phyloP scores from a whole-genome alignment of 2,113 vertebrate species.

The Agelaius phoeniceus region DNA sequence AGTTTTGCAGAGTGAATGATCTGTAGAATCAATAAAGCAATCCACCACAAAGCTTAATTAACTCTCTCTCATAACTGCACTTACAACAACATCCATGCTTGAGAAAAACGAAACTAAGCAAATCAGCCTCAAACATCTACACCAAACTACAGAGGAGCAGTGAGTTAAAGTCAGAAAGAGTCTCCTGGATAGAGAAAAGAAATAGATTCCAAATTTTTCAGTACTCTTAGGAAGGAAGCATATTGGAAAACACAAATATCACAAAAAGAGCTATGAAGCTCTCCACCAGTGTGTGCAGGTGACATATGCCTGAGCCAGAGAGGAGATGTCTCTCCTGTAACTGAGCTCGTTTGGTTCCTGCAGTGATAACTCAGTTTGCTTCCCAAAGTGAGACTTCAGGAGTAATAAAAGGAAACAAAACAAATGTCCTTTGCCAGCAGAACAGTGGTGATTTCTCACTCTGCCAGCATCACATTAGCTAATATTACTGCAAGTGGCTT shows the following conservation, averaged over 20 bases:
- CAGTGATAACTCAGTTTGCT: background rate
- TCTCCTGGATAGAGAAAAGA: background rate
- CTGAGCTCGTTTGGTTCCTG: background rate
- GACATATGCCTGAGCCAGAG: background rate
- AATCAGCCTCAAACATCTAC: background rate
- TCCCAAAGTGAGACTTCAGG: slow-evolving; percentile 29
- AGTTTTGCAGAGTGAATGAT: background rate
- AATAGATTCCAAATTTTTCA: background rate
- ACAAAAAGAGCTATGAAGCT: background rate
- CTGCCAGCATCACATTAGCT: slow-evolving; percentile 13
- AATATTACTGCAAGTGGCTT: background rate
- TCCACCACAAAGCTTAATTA: background rate
- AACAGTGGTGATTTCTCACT: slow-evolving; percentile 21
- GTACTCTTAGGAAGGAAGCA: background rate
- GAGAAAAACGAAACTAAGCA: background rate
- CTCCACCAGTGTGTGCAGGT: background rate
- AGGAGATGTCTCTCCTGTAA: background rate
- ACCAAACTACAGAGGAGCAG: background rate
- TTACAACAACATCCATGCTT: background rate
- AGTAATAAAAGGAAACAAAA: slow-evolving; percentile 31
- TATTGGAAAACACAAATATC: background rate
- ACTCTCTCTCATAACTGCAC: background rate
- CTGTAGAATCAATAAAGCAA: background rate
- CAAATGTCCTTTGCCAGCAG: slow-evolving; percentile 1
- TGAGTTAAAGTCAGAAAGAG: background rate